Conservation (phyloP, 2,797 vertebrate genomes). For the Morelia viridis region DNA sequence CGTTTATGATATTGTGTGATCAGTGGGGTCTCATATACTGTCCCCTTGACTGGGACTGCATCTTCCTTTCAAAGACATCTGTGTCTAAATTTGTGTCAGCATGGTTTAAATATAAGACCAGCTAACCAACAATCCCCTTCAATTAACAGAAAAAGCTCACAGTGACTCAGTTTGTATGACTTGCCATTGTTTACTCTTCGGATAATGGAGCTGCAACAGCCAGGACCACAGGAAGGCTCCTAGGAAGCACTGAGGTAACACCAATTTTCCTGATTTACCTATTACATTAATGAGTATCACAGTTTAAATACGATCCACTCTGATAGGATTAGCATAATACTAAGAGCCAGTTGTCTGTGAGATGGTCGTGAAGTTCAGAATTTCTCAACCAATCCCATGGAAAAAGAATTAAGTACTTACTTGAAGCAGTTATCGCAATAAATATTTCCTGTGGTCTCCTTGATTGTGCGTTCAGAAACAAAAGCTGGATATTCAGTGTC, state of each 20-base stretch:
- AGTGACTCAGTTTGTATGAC: background rate
- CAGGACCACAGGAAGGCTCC: background rate
- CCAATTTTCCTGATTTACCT: background rate
- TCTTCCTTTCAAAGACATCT: background rate
- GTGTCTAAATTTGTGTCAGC: background rate
- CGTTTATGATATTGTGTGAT: background rate
- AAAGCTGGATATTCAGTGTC: conserved; percentile 98
- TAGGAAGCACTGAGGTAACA: background rate
- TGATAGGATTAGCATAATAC: conserved; percentile 39
- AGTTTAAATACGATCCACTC: background rate
- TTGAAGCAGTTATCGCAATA: conserved; percentile 95
- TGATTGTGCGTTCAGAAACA: conserved; percentile 97
- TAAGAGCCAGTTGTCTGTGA: conserved; percentile 30
- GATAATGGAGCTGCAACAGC: background rate
- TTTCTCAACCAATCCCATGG: conserved; percentile 42
- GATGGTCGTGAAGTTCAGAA: conserved; percentile 22
- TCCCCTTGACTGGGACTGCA: background rate
- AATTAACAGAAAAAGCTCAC: background rate
- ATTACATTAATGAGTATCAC: background rate
- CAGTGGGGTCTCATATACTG: background rate
- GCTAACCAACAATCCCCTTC: background rate
- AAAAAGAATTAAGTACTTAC: conserved; percentile 75
- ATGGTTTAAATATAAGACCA: background rate
- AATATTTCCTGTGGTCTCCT: conserved; percentile 94
- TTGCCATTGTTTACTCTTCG: background rate